A percentile compares a stretch with the other conserved stretches of the same genome.
Conservation (phyloP, 2,797 vertebrate genomes). For the Pseudomugil tenellus region DNA sequence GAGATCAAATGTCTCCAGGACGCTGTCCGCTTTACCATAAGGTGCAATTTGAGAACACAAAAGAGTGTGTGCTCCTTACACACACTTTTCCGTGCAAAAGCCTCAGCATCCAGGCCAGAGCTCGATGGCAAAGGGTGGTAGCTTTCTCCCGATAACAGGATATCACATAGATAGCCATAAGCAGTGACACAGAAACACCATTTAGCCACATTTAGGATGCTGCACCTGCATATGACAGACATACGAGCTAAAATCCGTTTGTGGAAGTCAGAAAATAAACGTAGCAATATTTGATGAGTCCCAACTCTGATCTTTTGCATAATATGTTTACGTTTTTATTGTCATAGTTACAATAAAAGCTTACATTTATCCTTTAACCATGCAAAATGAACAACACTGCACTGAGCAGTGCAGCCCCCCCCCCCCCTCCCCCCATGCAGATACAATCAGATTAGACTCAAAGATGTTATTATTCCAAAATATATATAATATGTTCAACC, state of each 20-base stretch:
- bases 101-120: conserved; percentile 38
- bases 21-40: conserved; percentile 78
- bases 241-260: neutral
- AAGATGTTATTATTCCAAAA: too few species aligned
- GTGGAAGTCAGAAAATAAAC: neutral
- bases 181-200: conserved; percentile 48
- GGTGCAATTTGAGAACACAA: conserved; percentile 77
- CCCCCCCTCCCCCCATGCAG: conserved; percentile 1
- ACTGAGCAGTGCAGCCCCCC: neutral
- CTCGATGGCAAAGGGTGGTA: conserved; percentile 37
- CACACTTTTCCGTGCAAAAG: conserved; percentile 46
- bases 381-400: neutral
- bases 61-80: conserved; percentile 65
- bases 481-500: neutral
- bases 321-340: neutral
- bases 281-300: too few species aligned
- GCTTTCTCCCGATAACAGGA: conserved; percentile 29
- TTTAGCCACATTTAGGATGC: conserved; percentile 59
- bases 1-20: conserved; percentile 76
- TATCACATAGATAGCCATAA: conserved; percentile 54
- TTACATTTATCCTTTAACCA: neutral
- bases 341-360: neutral
- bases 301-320: neutral
- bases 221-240: conserved; percentile 2
- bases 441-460: too few species aligned